Percentiles rank a stretch among this genome's conserved stretches.
Conservation (phyloP, 2,113 vertebrate species). For the Vicugna pacos region DNA sequence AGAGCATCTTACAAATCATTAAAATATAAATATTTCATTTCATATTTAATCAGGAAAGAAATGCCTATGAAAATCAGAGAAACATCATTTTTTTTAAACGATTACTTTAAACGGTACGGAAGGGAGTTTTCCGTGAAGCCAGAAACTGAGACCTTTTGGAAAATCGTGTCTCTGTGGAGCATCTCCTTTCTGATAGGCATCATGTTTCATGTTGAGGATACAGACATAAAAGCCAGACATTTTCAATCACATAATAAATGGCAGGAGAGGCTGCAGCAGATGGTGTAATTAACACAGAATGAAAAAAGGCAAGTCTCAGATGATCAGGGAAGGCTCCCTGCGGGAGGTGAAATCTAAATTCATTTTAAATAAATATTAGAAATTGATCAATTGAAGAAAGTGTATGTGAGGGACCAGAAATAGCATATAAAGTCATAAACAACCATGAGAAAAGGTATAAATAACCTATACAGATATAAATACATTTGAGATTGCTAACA, state of each 20-base stretch:
- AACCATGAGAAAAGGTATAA: background rate
- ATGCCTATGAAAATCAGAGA: background rate
- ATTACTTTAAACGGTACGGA: background rate
- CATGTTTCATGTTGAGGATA: background rate
- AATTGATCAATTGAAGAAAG: background rate
- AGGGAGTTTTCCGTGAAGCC: background rate
- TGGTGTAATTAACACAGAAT: background rate
- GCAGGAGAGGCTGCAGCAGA: background rate
- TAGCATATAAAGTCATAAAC: background rate
- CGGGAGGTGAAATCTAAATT: background rate
- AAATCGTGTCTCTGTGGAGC: background rate
- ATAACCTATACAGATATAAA: background rate
- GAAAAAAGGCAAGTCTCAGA: background rate
- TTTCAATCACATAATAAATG: background rate
- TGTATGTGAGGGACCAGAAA: background rate
- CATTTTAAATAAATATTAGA: slow-evolving; percentile 3
- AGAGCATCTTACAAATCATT: background rate
- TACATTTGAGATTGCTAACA: background rate
- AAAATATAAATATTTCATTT: slow-evolving; percentile 10
- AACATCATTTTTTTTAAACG: background rate
- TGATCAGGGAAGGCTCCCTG: background rate
- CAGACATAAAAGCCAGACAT: background rate
- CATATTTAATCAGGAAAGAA: background rate
- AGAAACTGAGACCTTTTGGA: background rate
- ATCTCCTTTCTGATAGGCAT: background rate